A percentile compares a stretch with the other conserved stretches of the same genome.
These are phyloP conservation scores for Nyctereutes procyonoides DNA, from an alignment of 2,113 vertebrate genomes.

Conservation along the genomic window DNA sequence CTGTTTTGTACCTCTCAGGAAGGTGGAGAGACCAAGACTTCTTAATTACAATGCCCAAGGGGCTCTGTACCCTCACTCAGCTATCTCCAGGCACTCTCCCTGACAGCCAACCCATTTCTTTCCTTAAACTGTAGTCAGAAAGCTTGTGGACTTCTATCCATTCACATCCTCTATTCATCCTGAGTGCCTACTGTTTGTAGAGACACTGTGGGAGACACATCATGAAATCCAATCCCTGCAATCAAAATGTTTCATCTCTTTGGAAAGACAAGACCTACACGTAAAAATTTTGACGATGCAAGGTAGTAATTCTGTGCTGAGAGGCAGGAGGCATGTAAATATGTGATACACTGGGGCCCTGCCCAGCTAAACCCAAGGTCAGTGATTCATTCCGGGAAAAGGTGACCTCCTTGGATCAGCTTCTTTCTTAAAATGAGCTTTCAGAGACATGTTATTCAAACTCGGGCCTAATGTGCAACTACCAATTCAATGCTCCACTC, in stretches of 20 bases:
- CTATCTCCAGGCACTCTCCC: not conserved
- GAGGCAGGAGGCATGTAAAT: not conserved
- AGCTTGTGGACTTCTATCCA: not conserved
- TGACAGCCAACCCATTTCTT: not conserved
- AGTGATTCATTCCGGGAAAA: constrained; percentile 19
- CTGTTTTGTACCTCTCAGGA: not conserved
- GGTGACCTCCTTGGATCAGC: not conserved
- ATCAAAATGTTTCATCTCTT: not conserved
- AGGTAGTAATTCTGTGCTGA: not conserved
- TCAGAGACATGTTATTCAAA: constrained; percentile 23
- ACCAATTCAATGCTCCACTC: not conserved
- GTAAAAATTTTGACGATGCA: not conserved
- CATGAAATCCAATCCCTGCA: not conserved
- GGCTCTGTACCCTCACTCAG: not conserved
- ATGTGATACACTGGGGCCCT: not conserved
- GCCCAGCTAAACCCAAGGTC: constrained; percentile 12
- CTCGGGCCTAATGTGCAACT: not conserved
- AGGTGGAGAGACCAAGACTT: not conserved
- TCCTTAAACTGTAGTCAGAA: constrained; percentile 50
- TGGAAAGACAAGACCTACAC: not conserved
- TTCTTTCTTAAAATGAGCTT: constrained; percentile 52
- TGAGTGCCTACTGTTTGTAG: not conserved
- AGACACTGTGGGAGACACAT: not conserved
- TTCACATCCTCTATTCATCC: not conserved
- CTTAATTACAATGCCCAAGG: constrained; percentile 13